Evolutionary conservation across 2,888 invertebrate species (phyloP), one percentile per base, ranked within the genome.

Genomic region (Sarcophaga rosellei): DNA sequence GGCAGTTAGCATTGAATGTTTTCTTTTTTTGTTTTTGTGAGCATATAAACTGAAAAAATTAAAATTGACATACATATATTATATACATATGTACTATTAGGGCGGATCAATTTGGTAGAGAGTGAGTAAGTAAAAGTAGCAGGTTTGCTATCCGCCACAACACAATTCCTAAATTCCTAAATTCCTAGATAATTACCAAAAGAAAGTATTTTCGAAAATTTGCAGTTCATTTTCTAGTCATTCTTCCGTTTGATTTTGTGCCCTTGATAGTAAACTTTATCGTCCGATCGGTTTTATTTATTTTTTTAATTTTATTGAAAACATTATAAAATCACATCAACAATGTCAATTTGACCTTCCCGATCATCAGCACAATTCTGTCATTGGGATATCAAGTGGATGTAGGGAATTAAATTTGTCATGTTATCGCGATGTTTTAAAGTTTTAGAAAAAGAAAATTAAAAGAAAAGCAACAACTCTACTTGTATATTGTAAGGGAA

Each of bases 401-500:
- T 47, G 68, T 69, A 69, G 45, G 45, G 23, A 45, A 63, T 69
- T 78, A 47, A 78, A 77, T 76, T 68, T 77, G 44, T 35, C 57
- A 78, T 68, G 35, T 62, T 69, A 63, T 62, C n/a, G 69, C 15
- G 63, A 62, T 69, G 25, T 70, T 45, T 68, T 69, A 72, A 70
- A 57, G 25, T 68, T 65, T 68, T 81, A 57, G 45, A 72, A 70
- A 62, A 73, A 72, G 17, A 53, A 80, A 63, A 72, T 20, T 17
- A 8, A 59, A 23, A 53, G 44, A 23, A 17, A 21, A n/a, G 17
- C 0, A 66, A 68, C 15, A 69, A 59, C 23, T 47, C 6, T 23
- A 35, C 57, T 47, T 23, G 44, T 59, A 59, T 25, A 68, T 59
- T 59, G 74, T 47, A 63, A 63, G 66, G 2, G 53, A 63, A 63